Percentiles rank a stretch among this genome's conserved stretches.
phyloP scores from a whole-genome alignment of 2,113 vertebrate species.

The Ochotona princeps region DNA sequence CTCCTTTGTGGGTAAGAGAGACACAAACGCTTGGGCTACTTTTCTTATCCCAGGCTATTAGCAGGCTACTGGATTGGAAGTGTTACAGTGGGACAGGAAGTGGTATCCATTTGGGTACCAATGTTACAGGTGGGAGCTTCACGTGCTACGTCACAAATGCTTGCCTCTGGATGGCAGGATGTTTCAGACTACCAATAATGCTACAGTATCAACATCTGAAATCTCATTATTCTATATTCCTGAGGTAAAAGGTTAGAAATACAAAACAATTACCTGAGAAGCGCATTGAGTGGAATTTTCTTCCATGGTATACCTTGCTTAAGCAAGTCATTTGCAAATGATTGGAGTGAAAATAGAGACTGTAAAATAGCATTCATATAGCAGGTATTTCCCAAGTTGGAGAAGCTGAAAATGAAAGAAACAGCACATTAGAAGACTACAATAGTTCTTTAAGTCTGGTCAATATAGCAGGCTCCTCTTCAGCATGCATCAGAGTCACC shows the following conservation, averaged over 20 bases:
- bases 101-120: too few species aligned
- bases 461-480: neutral
- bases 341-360: conserved; percentile 97
- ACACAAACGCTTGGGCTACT: too few species aligned
- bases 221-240: conserved; percentile 35
- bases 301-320: conserved; percentile 98
- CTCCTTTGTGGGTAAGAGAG: too few species aligned
- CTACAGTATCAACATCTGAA: conserved; percentile 39
- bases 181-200: conserved; percentile 46
- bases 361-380: conserved; percentile 99
- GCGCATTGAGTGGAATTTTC: conserved; percentile 94
- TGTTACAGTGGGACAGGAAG: too few species aligned
- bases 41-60: too few species aligned
- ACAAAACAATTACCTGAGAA: conserved; percentile 91
- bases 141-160: too few species aligned
- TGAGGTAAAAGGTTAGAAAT: conserved; percentile 29
- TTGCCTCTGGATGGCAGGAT: neutral
- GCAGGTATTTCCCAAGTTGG: conserved; percentile 98
- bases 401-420: conserved; percentile 91
- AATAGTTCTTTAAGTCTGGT: conserved; percentile 28
- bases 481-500: conserved; percentile 25
- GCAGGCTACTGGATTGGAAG: too few species aligned
- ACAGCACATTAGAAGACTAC: conserved; percentile 43
- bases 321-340: conserved; percentile 96
- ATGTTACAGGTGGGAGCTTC: too few species aligned